These are phyloP conservation scores for Anisognathus igniventris DNA, from an alignment of 2,797 vertebrate species.

Conservation along the genomic window DNA sequence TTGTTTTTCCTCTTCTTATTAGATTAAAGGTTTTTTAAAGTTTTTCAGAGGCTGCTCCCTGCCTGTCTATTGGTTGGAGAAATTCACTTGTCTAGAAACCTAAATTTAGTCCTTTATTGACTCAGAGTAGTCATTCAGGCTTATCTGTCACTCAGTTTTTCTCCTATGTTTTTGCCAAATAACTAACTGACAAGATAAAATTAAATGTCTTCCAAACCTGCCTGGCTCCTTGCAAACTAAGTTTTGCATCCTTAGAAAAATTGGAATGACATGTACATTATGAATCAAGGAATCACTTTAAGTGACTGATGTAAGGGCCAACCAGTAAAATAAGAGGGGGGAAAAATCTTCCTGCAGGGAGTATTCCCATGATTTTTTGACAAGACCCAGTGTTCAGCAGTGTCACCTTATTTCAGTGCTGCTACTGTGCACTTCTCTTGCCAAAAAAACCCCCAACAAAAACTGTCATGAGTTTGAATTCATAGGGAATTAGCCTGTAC, in stretches of 20 bases:
- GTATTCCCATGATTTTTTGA: neutral
- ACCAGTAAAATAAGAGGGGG: neutral
- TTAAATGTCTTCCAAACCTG: neutral
- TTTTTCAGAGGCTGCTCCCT: neutral
- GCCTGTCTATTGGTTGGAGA: neutral
- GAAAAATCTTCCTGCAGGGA: neutral
- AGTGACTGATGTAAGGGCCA: neutral
- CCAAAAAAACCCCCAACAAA: neutral
- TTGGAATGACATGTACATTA: neutral
- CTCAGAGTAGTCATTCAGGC: neutral
- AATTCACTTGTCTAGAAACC: neutral
- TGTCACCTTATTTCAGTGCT: neutral
- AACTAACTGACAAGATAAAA: neutral
- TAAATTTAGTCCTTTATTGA: neutral
- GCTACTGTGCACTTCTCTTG: neutral
- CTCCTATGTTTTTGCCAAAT: neutral
- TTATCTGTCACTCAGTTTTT: slow-evolving; percentile 1
- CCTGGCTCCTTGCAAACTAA: neutral
- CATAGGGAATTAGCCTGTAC: neutral
- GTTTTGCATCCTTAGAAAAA: neutral
- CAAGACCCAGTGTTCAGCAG: neutral
- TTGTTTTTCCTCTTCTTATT: neutral
- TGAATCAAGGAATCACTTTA: neutral
- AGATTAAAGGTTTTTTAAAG: neutral
- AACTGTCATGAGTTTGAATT: neutral